Percentiles rank a stretch among this genome's conserved stretches.
These are phyloP conservation scores for Malacosoma neustria DNA, from an alignment of 2,888 invertebrate genomes.

Conservation along the genomic window DNA sequence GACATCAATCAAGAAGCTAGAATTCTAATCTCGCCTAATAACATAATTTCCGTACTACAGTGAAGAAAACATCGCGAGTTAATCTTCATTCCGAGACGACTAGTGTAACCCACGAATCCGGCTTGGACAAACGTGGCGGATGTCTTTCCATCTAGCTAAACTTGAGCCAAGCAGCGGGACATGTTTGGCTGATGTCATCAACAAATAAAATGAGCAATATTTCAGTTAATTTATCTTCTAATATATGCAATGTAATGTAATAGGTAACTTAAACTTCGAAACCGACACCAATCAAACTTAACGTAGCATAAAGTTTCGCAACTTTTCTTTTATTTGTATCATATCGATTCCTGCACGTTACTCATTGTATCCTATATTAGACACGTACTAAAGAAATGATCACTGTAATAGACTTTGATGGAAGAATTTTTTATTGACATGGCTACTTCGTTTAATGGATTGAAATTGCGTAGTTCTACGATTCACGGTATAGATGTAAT, in stretches of 20 bases:
- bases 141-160: too few relatives aligned
- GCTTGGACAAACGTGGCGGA: too few relatives aligned
- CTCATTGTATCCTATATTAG: conserved; percentile 33
- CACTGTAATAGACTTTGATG: conserved; percentile 21
- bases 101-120: too few relatives aligned
- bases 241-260: conserved; percentile 9
- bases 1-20: too few relatives aligned
- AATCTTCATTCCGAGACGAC: too few relatives aligned
- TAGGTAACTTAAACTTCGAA: neutral
- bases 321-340: conserved; percentile 10
- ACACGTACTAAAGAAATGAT: conserved; percentile 33
- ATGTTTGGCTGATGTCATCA: too few relatives aligned
- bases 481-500: conserved; percentile 5
- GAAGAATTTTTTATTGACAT: conserved; percentile 23
- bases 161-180: too few relatives aligned
- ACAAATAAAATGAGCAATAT: neutral
- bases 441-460: conserved; percentile 20
- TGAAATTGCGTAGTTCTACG: conserved; percentile 18
- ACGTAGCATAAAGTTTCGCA: conserved; percentile 5
- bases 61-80: too few relatives aligned
- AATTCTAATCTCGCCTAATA: too few relatives aligned
- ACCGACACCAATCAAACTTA: conserved; percentile 1
- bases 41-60: too few relatives aligned
- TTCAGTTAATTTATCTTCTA: conserved; percentile 8
- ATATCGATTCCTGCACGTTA: conserved; percentile 12